These are phyloP conservation scores for Leptoteleia sp. DNA, from an alignment of 1,140 invertebrate genomes.

Conservation along the genomic window DNA sequence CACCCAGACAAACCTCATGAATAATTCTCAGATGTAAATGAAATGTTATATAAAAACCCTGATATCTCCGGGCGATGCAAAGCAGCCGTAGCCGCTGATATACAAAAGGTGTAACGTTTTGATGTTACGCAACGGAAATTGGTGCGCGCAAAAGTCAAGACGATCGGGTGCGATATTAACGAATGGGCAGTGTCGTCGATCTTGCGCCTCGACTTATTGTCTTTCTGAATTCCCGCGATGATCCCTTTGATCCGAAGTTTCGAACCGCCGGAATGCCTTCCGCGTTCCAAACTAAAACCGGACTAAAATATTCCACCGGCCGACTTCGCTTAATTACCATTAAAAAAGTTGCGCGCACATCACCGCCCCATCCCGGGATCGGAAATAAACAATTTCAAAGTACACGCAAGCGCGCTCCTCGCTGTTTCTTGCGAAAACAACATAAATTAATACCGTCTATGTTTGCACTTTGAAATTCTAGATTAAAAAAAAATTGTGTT, in stretches of 20 bases:
- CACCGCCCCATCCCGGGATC: neutral
- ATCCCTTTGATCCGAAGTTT: constrained; percentile 42
- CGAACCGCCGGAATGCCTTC: constrained; percentile 48
- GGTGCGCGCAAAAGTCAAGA: neutral
- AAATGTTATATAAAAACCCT: too few relatives aligned
- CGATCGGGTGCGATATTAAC: constrained; percentile 4
- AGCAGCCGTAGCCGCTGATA: neutral
- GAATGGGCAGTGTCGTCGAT: constrained; percentile 31
- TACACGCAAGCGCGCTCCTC: neutral
- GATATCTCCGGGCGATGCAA: too few relatives aligned
- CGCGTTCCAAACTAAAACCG: constrained; percentile 54
- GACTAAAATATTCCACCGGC: constrained; percentile 50
- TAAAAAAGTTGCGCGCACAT: constrained; percentile 33
- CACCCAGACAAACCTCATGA: neutral
- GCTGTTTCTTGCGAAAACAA: neutral
- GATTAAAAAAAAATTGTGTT: too few relatives aligned
- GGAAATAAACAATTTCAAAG: constrained; percentile 24
- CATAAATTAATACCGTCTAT: too few relatives aligned
- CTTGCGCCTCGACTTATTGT: constrained; percentile 34
- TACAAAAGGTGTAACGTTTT: neutral
- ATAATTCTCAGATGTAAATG: neutral
- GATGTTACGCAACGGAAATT: neutral
- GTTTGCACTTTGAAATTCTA: too few relatives aligned
- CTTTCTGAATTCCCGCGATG: constrained; percentile 38
- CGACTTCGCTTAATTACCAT: constrained; percentile 53